Evolutionary conservation across 23 tunicate species (phyloP).

Genomic region (Styela clava): DNA sequence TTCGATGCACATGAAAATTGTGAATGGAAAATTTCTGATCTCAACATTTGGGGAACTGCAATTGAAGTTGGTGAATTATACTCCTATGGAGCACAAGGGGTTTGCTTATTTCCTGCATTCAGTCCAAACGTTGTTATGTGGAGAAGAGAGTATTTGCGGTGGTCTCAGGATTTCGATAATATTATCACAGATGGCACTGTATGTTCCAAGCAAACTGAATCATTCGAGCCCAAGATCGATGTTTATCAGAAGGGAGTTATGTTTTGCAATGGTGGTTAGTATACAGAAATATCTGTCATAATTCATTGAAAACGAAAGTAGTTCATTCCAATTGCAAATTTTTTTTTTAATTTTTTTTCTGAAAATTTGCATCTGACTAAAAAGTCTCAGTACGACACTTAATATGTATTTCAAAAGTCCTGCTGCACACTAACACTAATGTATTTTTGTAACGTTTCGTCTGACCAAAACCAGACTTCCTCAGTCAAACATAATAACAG

Average conservation of each 20-base stretch:
- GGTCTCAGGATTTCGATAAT: not conserved
- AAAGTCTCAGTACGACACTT: too few species aligned
- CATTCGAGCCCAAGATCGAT: not conserved
- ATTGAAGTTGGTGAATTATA: not conserved
- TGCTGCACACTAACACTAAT: too few species aligned
- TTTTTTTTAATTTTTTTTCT: too few species aligned
- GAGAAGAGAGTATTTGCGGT: not conserved
- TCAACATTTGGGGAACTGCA: slow-evolving; percentile 6
- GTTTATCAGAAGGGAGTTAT: not conserved
- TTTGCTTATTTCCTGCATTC: not conserved
- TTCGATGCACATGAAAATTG: not conserved
- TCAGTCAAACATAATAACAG: too few species aligned
- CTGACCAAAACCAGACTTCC: too few species aligned
- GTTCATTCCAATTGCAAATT: too few species aligned
- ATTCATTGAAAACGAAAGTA: too few species aligned
- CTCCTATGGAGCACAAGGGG: not conserved
- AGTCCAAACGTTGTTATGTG: not conserved
- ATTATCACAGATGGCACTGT: not conserved
- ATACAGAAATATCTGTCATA: too few species aligned
- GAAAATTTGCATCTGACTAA: too few species aligned
- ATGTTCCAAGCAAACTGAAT: not conserved
- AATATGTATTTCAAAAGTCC: too few species aligned
- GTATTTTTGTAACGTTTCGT: too few species aligned
- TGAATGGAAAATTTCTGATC: slow-evolving; percentile 9
- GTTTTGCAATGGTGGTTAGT: slow-evolving; percentile 24